Evolutionary conservation across 2,888 invertebrate species (phyloP), one percentile per base, ranked within the genome.

Genomic region (Cantharis flavilabris): DNA sequence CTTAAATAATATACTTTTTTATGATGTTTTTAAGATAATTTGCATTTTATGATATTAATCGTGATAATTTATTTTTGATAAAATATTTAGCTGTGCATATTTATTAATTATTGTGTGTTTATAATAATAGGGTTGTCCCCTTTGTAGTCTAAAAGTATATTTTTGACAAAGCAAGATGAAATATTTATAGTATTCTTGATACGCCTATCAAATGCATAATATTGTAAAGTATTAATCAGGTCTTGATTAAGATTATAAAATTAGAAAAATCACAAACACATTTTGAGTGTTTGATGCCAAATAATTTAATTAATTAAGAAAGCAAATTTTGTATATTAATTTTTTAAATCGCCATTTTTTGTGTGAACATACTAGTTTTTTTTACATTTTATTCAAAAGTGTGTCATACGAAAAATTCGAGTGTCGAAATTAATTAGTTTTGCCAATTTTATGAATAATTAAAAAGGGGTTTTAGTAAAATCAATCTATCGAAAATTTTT

Each of bases 261-360:
- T 76, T 80, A 76, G 71, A 71, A 76, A 80, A 80, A 76, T 79
- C 70, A 73, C 74, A 76, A 78, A 75, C 73, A 76, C 76, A 65
- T 86, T 86, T 84, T 84, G 83, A 82, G 81, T 81, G 79, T 84
- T 86, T 86, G 87, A 87, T 87, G 87, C 87, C 87, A 88, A 88
- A 87, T 87, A 87, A 70, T 76, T 76, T 78, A 78, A 78, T 69
- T 71, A 75, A 75, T 49, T 49, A 49, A 49, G 49, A 49, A 49
- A 49, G n/a, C 49, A 49, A 64, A 18, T 33, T 64, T 67, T 67
- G 65, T 67, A 23, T 67, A 67, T 67, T 67, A 67, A 67, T 67
- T 67, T 49, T 49, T 49, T 65, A 26, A 67, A 67, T 67, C 26
- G 65, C 65, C 65, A 67, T 67, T 67, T 65, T 67, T 18, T 67